These are phyloP conservation scores for Vulpes ferrilata DNA, from an alignment of 2,113 vertebrate species.

Conservation along the genomic window DNA sequence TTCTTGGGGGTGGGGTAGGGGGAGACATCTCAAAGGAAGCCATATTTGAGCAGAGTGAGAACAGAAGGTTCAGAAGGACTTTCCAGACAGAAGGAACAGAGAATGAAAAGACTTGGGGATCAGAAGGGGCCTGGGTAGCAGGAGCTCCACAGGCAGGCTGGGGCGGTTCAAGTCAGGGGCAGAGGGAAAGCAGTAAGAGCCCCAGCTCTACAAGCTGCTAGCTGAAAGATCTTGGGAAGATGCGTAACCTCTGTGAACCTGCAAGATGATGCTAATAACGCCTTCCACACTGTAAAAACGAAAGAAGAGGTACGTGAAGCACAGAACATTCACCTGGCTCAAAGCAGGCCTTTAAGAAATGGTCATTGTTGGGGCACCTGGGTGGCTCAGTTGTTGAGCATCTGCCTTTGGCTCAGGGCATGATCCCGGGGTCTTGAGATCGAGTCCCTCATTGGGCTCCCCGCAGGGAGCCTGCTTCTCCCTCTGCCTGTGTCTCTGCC, in stretches of 20 bases:
- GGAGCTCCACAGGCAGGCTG: not conserved
- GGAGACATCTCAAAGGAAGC: not conserved
- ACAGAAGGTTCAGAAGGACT: not conserved
- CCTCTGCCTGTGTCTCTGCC: no score
- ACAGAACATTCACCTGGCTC: not conserved
- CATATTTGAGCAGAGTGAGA: not conserved
- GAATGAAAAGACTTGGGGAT: not conserved
- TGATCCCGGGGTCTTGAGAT: no score
- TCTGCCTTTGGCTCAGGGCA: no score
- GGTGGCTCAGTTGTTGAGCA: no score
- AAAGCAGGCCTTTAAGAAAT: conserved; percentile 47
- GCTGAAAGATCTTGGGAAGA: not conserved
- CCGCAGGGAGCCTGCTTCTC: no score
- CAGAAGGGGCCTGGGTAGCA: not conserved
- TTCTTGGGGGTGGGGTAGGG: not conserved
- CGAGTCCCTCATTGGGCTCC: no score
- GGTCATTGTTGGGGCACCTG: not conserved
- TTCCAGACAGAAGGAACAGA: not conserved
- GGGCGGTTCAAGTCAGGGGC: not conserved
- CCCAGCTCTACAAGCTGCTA: not conserved
- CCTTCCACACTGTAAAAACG: not conserved
- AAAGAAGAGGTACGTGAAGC: not conserved
- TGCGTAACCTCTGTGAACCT: not conserved
- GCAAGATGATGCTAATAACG: not conserved
- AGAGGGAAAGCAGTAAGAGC: not conserved